phyloP scores from a whole-genome alignment of 2,888 invertebrate genomes.

The Sussaba pulchella region DNA sequence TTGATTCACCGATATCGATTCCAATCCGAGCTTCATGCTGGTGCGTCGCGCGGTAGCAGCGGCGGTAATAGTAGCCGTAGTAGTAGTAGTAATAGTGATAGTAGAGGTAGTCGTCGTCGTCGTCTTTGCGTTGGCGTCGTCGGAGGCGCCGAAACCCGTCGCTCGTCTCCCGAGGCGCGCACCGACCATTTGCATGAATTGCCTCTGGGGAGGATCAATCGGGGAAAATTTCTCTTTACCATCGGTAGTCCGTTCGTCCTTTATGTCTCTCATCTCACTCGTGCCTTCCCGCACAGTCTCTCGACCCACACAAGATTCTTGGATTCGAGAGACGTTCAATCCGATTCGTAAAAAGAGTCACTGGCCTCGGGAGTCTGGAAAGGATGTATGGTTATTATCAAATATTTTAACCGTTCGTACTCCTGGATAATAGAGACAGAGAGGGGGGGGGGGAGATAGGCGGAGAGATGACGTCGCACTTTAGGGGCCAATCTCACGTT shows the following conservation, averaged over 20 bases:
- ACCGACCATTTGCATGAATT: conserved; percentile 59
- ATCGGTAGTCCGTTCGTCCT: conserved; percentile 40
- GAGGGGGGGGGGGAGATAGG: too few species aligned
- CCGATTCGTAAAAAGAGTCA: conserved; percentile 16
- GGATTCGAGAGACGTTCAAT: conserved; percentile 21
- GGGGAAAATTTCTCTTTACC: conserved; percentile 47
- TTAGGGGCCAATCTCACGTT: conserved; percentile 1
- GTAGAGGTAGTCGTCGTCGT: too few species aligned
- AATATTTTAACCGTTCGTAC: conserved; percentile 38
- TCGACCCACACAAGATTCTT: conserved; percentile 3
- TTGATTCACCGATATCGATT: conserved; percentile 65
- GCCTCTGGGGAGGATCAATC: conserved; percentile 58
- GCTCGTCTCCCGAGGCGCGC: conserved; percentile 22
- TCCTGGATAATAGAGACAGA: too few species aligned
- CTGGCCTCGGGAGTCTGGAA: conserved; percentile 13
- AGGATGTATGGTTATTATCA: conserved; percentile 55
- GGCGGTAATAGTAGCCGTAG: too few species aligned
- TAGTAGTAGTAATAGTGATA: too few species aligned
- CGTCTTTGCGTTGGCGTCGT: conserved; percentile 31
- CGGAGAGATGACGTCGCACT: not conserved
- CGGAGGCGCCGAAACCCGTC: conserved; percentile 29
- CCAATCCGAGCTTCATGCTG: conserved; percentile 10
- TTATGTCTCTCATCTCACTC: conserved; percentile 1
- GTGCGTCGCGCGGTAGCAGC: conserved; percentile 1
- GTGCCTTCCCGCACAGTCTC: not conserved